Base-by-base conservation (phyloP, 2,888 invertebrate genomes). In the Stegana nigrithorax region DNA sequence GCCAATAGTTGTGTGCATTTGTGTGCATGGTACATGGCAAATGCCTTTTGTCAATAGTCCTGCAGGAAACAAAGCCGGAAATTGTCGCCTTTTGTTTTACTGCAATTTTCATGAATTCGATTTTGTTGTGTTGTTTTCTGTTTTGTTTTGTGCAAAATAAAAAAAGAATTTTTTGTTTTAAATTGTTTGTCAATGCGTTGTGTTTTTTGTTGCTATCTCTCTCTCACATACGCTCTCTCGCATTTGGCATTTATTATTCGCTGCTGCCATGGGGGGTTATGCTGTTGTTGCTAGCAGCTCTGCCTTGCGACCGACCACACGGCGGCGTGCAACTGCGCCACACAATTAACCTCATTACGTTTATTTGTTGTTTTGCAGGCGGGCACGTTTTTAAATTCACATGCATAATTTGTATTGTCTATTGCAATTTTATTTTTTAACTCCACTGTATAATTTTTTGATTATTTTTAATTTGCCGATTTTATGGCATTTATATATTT, bases 11-110 rank as follows among this genome's bases (percentile, higher is more conserved):
- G n/a, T n/a, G n/a, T n/a, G n/a, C n/a, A n/a, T n/a, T n/a, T n/a
- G n/a, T n/a, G n/a, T n/a, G n/a, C n/a, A n/a, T n/a, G n/a, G n/a
- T n/a, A n/a, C n/a, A n/a, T n/a, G n/a, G n/a, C n/a, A n/a, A n/a
- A n/a, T n/a, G n/a, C n/a, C n/a, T n/a, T n/a, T 55, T 26, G 36
- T 55, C 53, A 55, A 55, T 55, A 32, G 53, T 55, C 53, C 53
- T 32, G 8, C 27, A 27, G 27, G 53, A 55, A 55, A 55, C 53
- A 55, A 55, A 32, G 26, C 26, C 17, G 26, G 21, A 55, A 55
- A 17, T 36, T 32, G 17, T 6, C n/a, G 36, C 21, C 53, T 55
- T 55, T 55, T 55, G 53, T 55, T 55, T 36, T n/a, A 55, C 32
- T 55, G 53, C n/a, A n/a, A n/a, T n/a, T n/a, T n/a, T n/a, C n/a